A percentile compares a stretch with the other conserved stretches of the same genome.
Conservation (phyloP, 1,140 invertebrate species). For the Orchesella cincta region DNA sequence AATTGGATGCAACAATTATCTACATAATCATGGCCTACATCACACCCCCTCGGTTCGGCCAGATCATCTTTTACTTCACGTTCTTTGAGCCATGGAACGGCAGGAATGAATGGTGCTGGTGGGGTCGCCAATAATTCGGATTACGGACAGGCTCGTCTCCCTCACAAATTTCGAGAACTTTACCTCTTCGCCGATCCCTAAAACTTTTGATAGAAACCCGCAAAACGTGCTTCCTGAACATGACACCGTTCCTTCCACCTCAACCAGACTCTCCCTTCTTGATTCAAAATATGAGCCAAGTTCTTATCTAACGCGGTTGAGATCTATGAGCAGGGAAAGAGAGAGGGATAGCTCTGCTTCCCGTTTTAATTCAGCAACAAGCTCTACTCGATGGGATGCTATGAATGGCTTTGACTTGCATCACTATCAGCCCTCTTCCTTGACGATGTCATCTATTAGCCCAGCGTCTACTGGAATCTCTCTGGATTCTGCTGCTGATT, state of each 20-base stretch:
- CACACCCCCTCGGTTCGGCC: too few species aligned
- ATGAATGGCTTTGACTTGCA: too few species aligned
- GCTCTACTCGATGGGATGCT: too few species aligned
- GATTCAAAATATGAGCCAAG: not conserved
- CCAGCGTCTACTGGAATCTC: not conserved
- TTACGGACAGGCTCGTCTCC: not conserved
- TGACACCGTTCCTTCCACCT: not conserved
- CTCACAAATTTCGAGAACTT: conserved; percentile 8
- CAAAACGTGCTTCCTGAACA: conserved; percentile 5
- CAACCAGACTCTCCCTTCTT: not conserved
- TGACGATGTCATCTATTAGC: not conserved
- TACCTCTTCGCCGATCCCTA: conserved; percentile 13
- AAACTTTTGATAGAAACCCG: conserved; percentile 3
- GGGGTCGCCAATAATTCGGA: too few species aligned
- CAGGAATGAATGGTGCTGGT: too few species aligned
- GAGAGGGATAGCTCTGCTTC: not conserved
- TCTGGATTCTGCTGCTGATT: too few species aligned
- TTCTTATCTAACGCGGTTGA: not conserved
- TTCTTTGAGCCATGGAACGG: too few species aligned
- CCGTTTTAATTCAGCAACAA: too few species aligned
- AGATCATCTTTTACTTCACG: too few species aligned
- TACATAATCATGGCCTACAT: too few species aligned
- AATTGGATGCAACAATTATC: too few species aligned
- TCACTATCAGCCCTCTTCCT: too few species aligned
- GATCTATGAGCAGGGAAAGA: not conserved